phyloP scores from a whole-genome alignment of 2,797 vertebrate species.

The Crenichthys baileyi region DNA sequence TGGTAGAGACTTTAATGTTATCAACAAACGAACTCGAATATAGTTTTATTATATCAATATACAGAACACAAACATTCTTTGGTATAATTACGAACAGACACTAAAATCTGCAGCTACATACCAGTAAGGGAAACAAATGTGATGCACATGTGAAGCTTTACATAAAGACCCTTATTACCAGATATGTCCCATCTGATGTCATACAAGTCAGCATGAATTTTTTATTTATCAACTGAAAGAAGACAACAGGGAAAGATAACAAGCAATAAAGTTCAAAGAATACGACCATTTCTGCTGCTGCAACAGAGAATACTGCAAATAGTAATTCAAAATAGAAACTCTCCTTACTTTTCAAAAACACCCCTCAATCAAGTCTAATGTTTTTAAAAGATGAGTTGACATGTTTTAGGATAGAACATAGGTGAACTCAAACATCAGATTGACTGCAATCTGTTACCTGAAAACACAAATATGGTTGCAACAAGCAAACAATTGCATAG shows the following conservation, averaged over 20 bases:
- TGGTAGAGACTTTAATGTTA: neutral
- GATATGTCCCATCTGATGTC: conserved; percentile 3
- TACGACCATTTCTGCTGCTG: neutral
- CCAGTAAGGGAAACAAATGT: neutral
- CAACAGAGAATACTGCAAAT: conserved; percentile 10
- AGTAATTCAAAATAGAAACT: conserved; percentile 8
- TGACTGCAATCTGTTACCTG: conserved; percentile 11
- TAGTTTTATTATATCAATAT: conserved; percentile 1
- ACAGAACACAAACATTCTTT: conserved; percentile 18
- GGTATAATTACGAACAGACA: neutral
- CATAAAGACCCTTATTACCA: neutral
- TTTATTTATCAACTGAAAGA: neutral
- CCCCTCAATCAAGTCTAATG: neutral
- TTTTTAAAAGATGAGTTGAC: conserved; percentile 22
- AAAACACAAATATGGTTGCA: conserved; percentile 27
- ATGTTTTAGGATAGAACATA: conserved; percentile 6
- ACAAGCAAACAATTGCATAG: conserved; percentile 35
- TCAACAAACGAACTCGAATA: neutral
- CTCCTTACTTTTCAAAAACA: neutral
- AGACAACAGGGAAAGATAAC: conserved; percentile 10
- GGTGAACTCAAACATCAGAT: conserved; percentile 4
- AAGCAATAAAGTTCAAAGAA: neutral
- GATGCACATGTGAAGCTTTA: neutral
- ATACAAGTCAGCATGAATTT: neutral
- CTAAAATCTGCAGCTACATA: conserved; percentile 4